Evolutionary conservation across 2,113 vertebrate species (phyloP), one percentile per base, ranked within the genome.

Genomic region (Dicrurus megarhynchus): DNA sequence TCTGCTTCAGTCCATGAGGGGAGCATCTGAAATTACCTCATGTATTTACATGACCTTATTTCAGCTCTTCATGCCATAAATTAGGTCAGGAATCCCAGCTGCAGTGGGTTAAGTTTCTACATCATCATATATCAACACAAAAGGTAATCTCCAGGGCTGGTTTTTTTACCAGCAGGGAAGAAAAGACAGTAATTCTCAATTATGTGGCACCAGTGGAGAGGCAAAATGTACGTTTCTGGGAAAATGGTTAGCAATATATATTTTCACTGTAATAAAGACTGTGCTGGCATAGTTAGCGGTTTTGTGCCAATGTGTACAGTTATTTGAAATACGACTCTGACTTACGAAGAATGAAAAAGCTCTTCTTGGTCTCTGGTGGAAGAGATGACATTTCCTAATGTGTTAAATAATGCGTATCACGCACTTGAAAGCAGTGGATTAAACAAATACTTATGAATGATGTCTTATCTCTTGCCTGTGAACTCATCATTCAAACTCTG

Each of bases 301-400:
- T 90, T 89, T 91, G 71, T 93, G 94, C 92, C 94, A 85, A 56
- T 49, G n/a, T 61, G 39, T 87, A 63, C 63, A 39, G 71, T 85
- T 83, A 59, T 26, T 78, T 96, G 96, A 97, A 96, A 93, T 92
- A 74, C 26, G 65, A 84, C 37, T 93, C 88, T 24, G 56, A 33
- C 37, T 89, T 90, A 57, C 73, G 61, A 85, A 71, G 82, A 84
- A 82, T 4, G 3, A 65, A 83, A 93, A 87, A 87, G 50, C 67
- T 80, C 39, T 3, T 4, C 69, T 87, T 23, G 0, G 60, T 55
- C 74, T 92, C 68, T 81, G 59, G 71, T 89, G 71, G 69, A 85
- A 93, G 81, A 95, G 86, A 93, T 96, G 95, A 69, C 64, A 64
- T 95, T 94, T 82, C 90, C 91, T 90, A 93, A 94, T 75, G 42